These are phyloP conservation scores for Theocolax elegans DNA, from an alignment of 1,140 invertebrate species.

Conservation along the genomic window DNA sequence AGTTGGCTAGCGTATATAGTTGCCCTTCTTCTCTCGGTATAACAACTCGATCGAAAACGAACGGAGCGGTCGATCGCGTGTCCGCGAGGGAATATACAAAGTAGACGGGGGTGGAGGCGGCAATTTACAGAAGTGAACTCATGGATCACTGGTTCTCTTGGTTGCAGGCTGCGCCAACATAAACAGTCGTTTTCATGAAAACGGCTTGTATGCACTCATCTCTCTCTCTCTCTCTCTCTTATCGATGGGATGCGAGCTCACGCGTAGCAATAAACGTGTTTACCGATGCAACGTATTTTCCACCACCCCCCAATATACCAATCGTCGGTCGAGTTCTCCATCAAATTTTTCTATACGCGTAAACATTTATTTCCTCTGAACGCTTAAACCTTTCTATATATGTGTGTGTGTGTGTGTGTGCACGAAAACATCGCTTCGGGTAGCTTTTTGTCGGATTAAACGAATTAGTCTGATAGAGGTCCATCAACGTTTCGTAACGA, in stretches of 20 bases:
- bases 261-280: not conserved
- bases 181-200: slow-evolving; percentile 14
- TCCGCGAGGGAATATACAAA: slow-evolving; percentile 13
- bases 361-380: too few species aligned
- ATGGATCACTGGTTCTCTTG: not conserved
- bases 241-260: too few species aligned
- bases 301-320: not conserved
- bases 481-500: too few species aligned
- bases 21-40: too few species aligned
- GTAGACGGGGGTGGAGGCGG: not conserved
- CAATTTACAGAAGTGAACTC: slow-evolving; percentile 23
- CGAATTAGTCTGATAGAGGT: too few species aligned
- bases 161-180: not conserved
- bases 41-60: not conserved
- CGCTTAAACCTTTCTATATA: too few species aligned
- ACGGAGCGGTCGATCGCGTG: not conserved
- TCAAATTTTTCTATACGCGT: too few species aligned
- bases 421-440: too few species aligned
- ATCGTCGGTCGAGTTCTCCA: too few species aligned
- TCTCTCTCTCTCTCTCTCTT: not conserved
- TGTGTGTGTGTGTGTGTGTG: too few species aligned
- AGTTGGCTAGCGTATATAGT: too few species aligned
- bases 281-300: slow-evolving; percentile 6
- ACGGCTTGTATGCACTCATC: not conserved
- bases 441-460: too few species aligned